Percentiles rank a stretch among this genome's conserved stretches.
Evolutionary conservation across 2,113 vertebrate species (phyloP).

Genomic region (Coracopsis vasa): DNA sequence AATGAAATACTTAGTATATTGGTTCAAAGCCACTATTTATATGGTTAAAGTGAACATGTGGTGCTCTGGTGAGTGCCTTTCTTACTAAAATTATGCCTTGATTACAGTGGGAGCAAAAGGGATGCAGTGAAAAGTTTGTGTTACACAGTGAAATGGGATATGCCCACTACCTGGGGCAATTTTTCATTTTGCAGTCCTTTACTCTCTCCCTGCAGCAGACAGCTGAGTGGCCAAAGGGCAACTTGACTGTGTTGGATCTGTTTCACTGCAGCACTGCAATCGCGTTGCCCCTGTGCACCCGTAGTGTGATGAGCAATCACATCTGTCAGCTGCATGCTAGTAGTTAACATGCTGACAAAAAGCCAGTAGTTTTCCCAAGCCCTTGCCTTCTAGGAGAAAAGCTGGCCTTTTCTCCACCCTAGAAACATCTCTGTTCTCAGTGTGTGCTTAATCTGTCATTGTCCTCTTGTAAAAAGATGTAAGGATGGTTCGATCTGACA

Average conservation of each 20-base stretch:
- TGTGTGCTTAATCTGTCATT: background rate
- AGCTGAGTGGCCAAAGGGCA: background rate
- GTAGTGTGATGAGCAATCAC: background rate
- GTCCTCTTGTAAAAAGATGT: background rate
- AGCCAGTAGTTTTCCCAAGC: background rate
- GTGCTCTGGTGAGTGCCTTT: background rate
- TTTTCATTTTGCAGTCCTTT: background rate
- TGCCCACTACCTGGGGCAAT: background rate
- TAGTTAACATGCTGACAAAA: background rate
- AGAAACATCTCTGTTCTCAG: background rate
- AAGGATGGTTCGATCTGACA: constrained; percentile 6
- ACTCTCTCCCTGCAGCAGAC: background rate
- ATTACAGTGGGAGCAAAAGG: background rate
- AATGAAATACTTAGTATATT: background rate
- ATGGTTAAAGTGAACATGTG: background rate
- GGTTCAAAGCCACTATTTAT: background rate
- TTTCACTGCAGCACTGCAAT: background rate
- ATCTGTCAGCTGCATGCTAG: background rate
- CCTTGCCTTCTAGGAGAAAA: background rate
- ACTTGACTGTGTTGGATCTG: background rate
- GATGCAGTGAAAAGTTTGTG: background rate
- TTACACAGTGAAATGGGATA: background rate
- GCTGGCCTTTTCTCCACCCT: background rate
- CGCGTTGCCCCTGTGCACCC: accelerated
- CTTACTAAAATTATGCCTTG: background rate